These are phyloP conservation scores for Ramazzottius varieornatus DNA, from an alignment of 2,888 invertebrate species.

Conservation along the genomic window DNA sequence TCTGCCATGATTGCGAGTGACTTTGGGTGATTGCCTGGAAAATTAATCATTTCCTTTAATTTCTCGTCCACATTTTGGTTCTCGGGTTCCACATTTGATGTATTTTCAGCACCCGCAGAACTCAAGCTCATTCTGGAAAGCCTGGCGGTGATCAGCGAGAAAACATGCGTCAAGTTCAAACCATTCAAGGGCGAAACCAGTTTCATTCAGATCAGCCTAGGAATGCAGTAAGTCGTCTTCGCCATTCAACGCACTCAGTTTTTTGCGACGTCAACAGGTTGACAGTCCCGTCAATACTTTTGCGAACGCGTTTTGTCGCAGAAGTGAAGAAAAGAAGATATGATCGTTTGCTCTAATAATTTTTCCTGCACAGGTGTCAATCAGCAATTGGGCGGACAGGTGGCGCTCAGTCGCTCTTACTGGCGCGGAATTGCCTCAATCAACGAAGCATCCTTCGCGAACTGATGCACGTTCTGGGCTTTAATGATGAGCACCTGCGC, in stretches of 20 bases:
- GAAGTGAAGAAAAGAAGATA: neutral
- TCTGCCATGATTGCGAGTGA: too few relatives aligned
- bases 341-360: too few relatives aligned
- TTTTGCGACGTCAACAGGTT: too few relatives aligned
- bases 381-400: neutral
- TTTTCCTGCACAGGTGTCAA: constrained; percentile 4
- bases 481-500: neutral
- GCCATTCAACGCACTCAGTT: too few relatives aligned
- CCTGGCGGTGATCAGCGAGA: neutral
- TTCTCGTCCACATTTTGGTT: too few relatives aligned
- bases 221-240: neutral
- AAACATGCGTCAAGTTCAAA: neutral
- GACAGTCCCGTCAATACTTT: too few relatives aligned
- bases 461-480: neutral
- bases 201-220: neutral
- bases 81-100: too few relatives aligned
- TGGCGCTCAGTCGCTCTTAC: neutral
- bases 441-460: neutral
- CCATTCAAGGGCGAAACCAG: neutral
- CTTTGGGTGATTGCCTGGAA: too few relatives aligned
- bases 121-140: neutral
- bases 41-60: too few relatives aligned
- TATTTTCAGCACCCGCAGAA: neutral
- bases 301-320: too few relatives aligned
- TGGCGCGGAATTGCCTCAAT: neutral